Conservation (phyloP, 2,888 invertebrate species). For the Tupiocoris notatus region DNA sequence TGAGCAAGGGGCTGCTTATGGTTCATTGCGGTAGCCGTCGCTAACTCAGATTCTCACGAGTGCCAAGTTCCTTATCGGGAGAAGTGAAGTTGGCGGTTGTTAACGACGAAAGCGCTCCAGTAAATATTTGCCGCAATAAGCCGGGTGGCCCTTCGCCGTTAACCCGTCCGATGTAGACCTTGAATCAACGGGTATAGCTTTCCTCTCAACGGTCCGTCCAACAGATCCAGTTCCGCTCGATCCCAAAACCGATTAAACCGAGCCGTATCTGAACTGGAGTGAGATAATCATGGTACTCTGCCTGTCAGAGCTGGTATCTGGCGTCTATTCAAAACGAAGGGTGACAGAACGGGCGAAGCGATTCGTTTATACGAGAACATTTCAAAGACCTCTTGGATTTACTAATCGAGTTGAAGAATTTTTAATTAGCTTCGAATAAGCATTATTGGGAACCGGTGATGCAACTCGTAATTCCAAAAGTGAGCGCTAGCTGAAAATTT, state of each 20-base stretch:
- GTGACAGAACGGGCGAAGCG: too few relatives aligned
- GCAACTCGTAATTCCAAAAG: too few relatives aligned
- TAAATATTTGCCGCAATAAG: not conserved
- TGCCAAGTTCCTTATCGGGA: not conserved
- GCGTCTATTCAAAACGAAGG: too few relatives aligned
- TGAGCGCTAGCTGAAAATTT: too few relatives aligned
- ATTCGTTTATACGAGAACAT: too few relatives aligned
- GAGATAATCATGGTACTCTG: not conserved
- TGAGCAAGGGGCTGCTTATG: too few relatives aligned
- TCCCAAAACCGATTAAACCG: not conserved
- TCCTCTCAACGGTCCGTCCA: not conserved
- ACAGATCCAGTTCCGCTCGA: not conserved
- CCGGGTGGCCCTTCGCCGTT: not conserved
- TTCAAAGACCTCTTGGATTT: too few relatives aligned
- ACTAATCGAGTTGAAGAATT: too few relatives aligned
- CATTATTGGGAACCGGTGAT: too few relatives aligned
- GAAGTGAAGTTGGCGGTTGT: not conserved
- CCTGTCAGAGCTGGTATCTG: too few relatives aligned
- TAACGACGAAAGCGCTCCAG: not conserved
- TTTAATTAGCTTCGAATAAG: too few relatives aligned
- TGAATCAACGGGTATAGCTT: not conserved
- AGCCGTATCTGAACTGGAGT: not conserved
- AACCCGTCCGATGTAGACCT: not conserved
- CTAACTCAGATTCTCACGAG: not conserved
- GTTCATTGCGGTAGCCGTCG: too few relatives aligned